A percentile compares a stretch with the other conserved stretches of the same genome.
These are phyloP conservation scores for Drosophila sechellia DNA, from an alignment of 1,140 invertebrate genomes.

Conservation along the genomic window DNA sequence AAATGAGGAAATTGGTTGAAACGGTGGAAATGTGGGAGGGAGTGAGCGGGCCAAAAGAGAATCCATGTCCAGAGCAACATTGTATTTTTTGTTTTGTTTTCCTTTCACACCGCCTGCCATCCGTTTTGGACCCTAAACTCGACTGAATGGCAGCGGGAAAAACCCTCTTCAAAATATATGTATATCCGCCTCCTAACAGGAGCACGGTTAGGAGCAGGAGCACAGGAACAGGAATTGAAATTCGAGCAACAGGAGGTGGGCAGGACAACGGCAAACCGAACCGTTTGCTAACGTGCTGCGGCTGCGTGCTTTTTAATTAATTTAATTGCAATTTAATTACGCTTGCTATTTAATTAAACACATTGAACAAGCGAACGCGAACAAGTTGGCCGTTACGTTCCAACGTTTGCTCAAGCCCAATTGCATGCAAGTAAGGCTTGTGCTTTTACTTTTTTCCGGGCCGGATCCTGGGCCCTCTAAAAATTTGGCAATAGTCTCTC, in stretches of 20 bases:
- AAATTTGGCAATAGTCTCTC: constrained; percentile 61
- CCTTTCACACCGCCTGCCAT: constrained; percentile 38
- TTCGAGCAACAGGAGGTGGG: constrained; percentile 13
- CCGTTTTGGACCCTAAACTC: constrained; percentile 30
- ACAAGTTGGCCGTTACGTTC: constrained; percentile 38
- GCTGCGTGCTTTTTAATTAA: constrained; percentile 82
- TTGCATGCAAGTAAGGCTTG: constrained; percentile 27
- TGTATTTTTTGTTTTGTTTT: constrained; percentile 50
- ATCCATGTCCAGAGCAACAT: constrained; percentile 41
- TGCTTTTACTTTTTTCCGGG: neutral
- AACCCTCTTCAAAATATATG: constrained; percentile 50
- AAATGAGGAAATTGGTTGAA: constrained; percentile 37
- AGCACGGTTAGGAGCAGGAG: constrained; percentile 3
- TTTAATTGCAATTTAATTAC: constrained; percentile 84
- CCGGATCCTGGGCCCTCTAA: neutral
- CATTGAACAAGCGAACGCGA: constrained; percentile 63
- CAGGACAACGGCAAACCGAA: constrained; percentile 36
- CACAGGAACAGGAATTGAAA: constrained; percentile 20
- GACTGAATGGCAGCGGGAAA: constrained; percentile 17
- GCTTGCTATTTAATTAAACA: constrained; percentile 84
- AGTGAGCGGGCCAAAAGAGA: neutral
- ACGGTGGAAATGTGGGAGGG: neutral
- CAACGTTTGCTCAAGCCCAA: constrained; percentile 41
- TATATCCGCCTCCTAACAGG: constrained; percentile 3
- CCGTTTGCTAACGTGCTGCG: constrained; percentile 51